Evolutionary conservation across 2,113 vertebrate species (phyloP).

Genomic region (rabbit (Oryctolagus cuniculus)): DNA sequence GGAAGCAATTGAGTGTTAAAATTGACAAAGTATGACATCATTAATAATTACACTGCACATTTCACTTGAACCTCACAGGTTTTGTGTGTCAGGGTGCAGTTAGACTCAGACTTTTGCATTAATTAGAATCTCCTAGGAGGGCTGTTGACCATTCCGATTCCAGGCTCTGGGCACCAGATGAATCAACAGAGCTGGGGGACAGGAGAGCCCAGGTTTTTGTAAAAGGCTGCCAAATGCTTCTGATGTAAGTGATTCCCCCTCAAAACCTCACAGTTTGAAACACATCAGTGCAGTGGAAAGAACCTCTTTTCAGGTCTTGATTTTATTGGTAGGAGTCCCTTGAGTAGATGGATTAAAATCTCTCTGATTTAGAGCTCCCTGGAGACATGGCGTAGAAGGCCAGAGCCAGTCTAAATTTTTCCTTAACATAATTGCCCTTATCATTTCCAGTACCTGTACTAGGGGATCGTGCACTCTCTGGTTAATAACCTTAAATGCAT

Average conservation of each 20-base stretch:
- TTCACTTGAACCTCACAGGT: background rate
- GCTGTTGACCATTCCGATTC: background rate
- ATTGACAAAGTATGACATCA: background rate
- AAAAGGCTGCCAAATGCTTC: background rate
- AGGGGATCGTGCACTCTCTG: background rate
- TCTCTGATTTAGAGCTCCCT: background rate
- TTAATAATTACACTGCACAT: background rate
- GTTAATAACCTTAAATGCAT: background rate
- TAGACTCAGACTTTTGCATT: background rate
- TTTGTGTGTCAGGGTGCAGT: background rate
- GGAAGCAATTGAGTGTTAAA: background rate
- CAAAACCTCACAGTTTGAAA: background rate
- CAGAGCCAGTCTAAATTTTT: background rate
- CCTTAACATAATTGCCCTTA: background rate
- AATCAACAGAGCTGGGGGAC: background rate
- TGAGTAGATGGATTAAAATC: background rate
- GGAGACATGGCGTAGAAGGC: background rate
- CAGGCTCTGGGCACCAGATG: background rate
- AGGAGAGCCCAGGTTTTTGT: background rate
- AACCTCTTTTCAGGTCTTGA: background rate
- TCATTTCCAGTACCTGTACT: background rate
- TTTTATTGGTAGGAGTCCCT: background rate
- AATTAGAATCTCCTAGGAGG: background rate
- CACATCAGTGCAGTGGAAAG: background rate
- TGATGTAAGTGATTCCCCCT: background rate